Evolutionary conservation across 2,113 vertebrate genomes (phyloP).

Genomic region (Ramphastos sulfuratus): DNA sequence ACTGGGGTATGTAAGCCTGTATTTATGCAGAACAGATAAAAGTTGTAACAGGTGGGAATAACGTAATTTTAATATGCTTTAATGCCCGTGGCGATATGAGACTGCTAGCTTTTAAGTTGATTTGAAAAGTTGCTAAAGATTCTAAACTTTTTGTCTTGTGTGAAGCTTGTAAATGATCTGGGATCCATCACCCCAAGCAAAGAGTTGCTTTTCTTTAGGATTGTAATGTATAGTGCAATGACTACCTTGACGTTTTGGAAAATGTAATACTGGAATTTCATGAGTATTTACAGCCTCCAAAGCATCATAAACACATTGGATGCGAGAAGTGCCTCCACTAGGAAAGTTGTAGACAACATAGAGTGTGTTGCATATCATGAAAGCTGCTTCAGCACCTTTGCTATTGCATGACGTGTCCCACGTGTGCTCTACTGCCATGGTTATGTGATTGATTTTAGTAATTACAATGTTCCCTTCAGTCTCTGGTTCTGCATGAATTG

Average conservation of each 20-base stretch:
- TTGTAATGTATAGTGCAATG: conserved; percentile 90
- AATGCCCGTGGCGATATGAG: neutral
- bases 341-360: conserved; percentile 89
- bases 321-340: conserved; percentile 82
- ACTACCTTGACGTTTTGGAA: conserved; percentile 85
- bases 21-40: neutral
- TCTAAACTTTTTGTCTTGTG: conserved; percentile 70
- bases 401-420: conserved; percentile 91
- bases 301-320: conserved; percentile 89
- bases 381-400: conserved; percentile 86
- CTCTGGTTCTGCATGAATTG: conserved; percentile 86
- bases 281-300: conserved; percentile 72
- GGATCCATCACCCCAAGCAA: conserved; percentile 93
- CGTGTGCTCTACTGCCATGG: conserved; percentile 80
- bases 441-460: conserved; percentile 83
- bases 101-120: neutral
- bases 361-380: conserved; percentile 88
- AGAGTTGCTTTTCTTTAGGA: conserved; percentile 87
- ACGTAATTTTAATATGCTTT: neutral
- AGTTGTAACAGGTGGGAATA: neutral
- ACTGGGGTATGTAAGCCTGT: neutral
- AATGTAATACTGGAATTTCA: conserved; percentile 78
- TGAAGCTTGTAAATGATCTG: conserved; percentile 91
- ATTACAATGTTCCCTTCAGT: conserved; percentile 83
- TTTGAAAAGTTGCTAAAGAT: neutral